phyloP scores from a whole-genome alignment of 2,797 vertebrate species.

The Ara ararauna region DNA sequence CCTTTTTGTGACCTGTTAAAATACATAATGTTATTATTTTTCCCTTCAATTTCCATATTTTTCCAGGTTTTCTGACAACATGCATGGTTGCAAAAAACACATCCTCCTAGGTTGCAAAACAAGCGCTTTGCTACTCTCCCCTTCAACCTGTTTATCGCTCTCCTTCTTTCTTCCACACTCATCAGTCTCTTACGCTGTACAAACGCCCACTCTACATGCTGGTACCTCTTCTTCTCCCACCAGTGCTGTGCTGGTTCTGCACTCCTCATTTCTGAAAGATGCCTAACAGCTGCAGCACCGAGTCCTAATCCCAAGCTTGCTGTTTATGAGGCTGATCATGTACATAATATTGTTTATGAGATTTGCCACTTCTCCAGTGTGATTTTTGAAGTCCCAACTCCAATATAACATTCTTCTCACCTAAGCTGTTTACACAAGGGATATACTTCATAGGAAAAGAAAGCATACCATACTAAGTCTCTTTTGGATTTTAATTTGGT shows the following conservation, averaged over 20 bases:
- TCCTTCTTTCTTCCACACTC: not conserved
- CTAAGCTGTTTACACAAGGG: conserved; percentile 50
- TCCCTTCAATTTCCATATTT: not conserved
- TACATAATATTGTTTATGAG: conserved; percentile 32
- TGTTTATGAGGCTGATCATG: not conserved
- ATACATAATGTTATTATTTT: not conserved
- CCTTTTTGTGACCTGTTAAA: not conserved
- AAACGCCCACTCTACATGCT: fast-evolving
- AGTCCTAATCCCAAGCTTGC: not conserved
- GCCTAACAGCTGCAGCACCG: not conserved
- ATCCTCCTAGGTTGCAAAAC: not conserved
- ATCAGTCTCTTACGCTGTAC: not conserved
- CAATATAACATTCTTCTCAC: conserved; percentile 33
- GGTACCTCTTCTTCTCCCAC: not conserved
- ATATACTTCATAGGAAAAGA: not conserved
- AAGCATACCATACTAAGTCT: not conserved
- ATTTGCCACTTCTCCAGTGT: conserved; percentile 18
- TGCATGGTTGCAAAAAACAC: not conserved
- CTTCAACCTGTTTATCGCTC: not conserved
- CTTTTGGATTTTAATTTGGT: conserved; percentile 28
- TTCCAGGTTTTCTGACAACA: not conserved
- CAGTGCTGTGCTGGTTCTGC: not conserved
- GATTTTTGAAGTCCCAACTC: conserved; percentile 45
- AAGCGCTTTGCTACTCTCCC: not conserved
- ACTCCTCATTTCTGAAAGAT: not conserved